Evolutionary conservation across 2,113 vertebrate species (phyloP).

Genomic region (Hippocampus barbouri): DNA sequence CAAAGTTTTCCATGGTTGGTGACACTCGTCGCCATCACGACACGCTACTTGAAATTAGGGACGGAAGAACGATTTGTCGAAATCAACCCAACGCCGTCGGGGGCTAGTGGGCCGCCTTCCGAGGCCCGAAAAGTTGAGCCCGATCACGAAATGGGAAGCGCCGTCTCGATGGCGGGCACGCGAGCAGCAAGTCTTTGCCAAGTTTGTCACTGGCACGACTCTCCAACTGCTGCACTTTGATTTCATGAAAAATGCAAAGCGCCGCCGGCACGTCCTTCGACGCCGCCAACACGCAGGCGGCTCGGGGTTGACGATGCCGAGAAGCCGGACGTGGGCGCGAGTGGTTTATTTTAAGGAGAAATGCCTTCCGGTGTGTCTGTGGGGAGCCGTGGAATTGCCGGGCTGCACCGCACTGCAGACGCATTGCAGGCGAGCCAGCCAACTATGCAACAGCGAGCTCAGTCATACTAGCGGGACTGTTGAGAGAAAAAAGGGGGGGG

Average conservation of each 20-base stretch:
- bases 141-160: slow-evolving; percentile 31
- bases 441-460: slow-evolving; percentile 60
- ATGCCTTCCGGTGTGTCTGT: slow-evolving; percentile 69
- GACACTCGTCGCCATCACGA: neutral
- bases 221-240: slow-evolving; percentile 22
- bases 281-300: slow-evolving; percentile 38
- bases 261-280: slow-evolving; percentile 1
- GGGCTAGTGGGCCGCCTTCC: neutral
- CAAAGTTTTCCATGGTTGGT: neutral
- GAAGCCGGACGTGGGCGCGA: slow-evolving; percentile 65
- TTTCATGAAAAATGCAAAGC: neutral
- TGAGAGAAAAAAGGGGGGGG: slow-evolving; percentile 2
- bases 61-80: neutral
- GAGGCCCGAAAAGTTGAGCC: slow-evolving; percentile 32
- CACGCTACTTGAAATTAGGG: neutral
- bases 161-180: slow-evolving; percentile 1
- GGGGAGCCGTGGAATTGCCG: slow-evolving; percentile 61
- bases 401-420: slow-evolving; percentile 62
- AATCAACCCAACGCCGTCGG: slow-evolving; percentile 3
- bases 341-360: slow-evolving; percentile 73
- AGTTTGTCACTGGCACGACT: slow-evolving; percentile 2
- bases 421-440: slow-evolving; percentile 61
- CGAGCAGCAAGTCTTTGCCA: slow-evolving; percentile 40
- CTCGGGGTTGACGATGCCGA: slow-evolving; percentile 50
- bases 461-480: slow-evolving; percentile 56